Percentiles rank a stretch among this genome's conserved stretches.
phyloP scores from a whole-genome alignment of 2,113 vertebrate genomes.

The Lynx canadensis region DNA sequence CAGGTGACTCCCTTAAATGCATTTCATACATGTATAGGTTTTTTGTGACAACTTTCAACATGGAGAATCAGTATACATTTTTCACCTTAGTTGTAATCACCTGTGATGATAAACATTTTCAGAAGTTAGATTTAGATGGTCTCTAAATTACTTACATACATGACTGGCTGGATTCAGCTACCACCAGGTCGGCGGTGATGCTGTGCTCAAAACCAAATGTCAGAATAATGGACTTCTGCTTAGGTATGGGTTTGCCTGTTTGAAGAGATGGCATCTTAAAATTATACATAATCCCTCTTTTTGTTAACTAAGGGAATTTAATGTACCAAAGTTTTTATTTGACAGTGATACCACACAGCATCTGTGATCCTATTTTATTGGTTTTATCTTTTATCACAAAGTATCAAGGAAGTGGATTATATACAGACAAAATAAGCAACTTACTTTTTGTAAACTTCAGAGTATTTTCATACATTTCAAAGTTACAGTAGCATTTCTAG shows the following conservation, averaged over 20 bases:
- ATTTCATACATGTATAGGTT: neutral
- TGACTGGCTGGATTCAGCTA: neutral
- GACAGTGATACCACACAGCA: neutral
- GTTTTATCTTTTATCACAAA: slow-evolving; percentile 15
- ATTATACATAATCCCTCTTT: neutral
- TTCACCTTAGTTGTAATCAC: neutral
- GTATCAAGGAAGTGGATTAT: neutral
- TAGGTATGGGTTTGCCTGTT: neutral
- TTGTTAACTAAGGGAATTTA: neutral
- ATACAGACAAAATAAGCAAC: neutral
- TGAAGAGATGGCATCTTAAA: neutral
- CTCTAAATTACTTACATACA: neutral
- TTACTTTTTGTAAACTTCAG: neutral
- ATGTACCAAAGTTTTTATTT: neutral
- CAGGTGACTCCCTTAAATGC: slow-evolving; percentile 15
- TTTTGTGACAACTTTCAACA: slow-evolving; percentile 13
- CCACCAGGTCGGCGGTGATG: slow-evolving; percentile 28
- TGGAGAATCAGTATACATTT: neutral
- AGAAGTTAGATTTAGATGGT: neutral
- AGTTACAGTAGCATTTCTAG: neutral
- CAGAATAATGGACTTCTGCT: neutral
- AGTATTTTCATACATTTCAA: neutral
- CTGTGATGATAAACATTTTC: slow-evolving; percentile 14
- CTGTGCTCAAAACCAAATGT: slow-evolving; percentile 18
- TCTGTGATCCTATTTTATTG: slow-evolving; percentile 4